Evolutionary conservation across 2,888 invertebrate genomes (phyloP).

Genomic region (Rhagium mordax): DNA sequence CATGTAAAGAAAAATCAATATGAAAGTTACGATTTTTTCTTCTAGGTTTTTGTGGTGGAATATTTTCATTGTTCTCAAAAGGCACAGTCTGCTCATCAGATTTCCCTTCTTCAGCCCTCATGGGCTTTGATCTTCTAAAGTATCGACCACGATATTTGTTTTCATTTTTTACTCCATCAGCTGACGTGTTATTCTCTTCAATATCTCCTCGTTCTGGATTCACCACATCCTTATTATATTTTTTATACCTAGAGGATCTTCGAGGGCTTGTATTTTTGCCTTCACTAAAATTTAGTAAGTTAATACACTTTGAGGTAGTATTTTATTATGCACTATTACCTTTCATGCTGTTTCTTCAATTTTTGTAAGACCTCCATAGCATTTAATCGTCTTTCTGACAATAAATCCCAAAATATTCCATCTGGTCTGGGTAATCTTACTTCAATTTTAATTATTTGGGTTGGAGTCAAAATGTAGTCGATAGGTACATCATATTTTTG

Average conservation of each 20-base stretch:
- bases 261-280: not conserved
- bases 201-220: not conserved
- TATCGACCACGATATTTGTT: not conserved
- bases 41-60: slow-evolving; percentile 35
- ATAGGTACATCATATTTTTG: slow-evolving; percentile 87
- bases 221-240: not conserved
- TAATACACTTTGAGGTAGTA: not conserved
- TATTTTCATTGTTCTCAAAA: slow-evolving; percentile 39
- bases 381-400: slow-evolving; percentile 81
- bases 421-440: slow-evolving; percentile 76
- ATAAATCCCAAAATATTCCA: slow-evolving; percentile 86
- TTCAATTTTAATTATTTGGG: slow-evolving; percentile 79
- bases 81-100: not conserved
- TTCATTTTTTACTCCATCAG: not conserved
- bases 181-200: not conserved
- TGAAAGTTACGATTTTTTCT: slow-evolving; percentile 39
- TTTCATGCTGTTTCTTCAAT: slow-evolving; percentile 79
- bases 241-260: not conserved
- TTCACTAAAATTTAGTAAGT: not conserved
- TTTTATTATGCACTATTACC: slow-evolving; percentile 70
- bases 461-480: slow-evolving; percentile 90
- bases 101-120: slow-evolving; percentile 5
- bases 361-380: slow-evolving; percentile 82
- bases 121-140: not conserved
- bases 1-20: slow-evolving; percentile 76